phyloP scores from a whole-genome alignment of 30 jellyfish, hydroid and myxozoan genomes.

The Sanderia malayensis region DNA sequence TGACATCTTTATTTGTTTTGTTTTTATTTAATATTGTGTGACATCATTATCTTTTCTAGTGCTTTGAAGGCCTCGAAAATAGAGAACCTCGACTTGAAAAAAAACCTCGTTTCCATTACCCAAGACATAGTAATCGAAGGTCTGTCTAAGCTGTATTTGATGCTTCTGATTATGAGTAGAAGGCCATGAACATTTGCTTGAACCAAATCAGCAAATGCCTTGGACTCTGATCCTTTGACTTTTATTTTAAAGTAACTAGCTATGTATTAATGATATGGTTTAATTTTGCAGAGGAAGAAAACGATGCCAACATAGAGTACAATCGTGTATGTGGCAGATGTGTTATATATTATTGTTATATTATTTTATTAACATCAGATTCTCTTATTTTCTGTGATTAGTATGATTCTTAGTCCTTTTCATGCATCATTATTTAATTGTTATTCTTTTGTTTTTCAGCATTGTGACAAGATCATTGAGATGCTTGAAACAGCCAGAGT shows the following conservation, averaged over 20 bases:
- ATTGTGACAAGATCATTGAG: conserved; percentile 42
- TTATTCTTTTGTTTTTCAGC: conserved; percentile 19
- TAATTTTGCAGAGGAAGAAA: conserved; percentile 30
- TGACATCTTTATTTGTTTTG: neutral
- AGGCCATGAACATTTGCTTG: too few relatives aligned
- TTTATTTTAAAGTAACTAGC: too few relatives aligned
- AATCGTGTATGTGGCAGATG: conserved; percentile 19
- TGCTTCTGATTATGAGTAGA: too few relatives aligned
- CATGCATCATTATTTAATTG: too few relatives aligned
- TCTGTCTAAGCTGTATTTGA: too few relatives aligned
- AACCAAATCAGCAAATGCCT: too few relatives aligned
- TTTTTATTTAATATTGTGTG: too few relatives aligned
- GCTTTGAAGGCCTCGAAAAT: conserved; percentile 8
- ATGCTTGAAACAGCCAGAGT: conserved; percentile 70
- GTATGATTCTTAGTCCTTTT: too few relatives aligned
- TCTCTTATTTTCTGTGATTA: too few relatives aligned
- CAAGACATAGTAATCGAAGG: conserved; percentile 51
- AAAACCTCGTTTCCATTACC: conserved; percentile 40
- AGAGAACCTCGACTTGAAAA: conserved; percentile 34
- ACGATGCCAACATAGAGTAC: conserved; percentile 43
- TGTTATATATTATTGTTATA: neutral
- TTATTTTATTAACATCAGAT: too few relatives aligned
- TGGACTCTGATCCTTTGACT: too few relatives aligned
- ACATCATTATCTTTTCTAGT: neutral
- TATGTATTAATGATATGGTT: too few relatives aligned